Base-by-base conservation (phyloP, 2,888 invertebrate genomes). In the Adelognathus sp. region DNA sequence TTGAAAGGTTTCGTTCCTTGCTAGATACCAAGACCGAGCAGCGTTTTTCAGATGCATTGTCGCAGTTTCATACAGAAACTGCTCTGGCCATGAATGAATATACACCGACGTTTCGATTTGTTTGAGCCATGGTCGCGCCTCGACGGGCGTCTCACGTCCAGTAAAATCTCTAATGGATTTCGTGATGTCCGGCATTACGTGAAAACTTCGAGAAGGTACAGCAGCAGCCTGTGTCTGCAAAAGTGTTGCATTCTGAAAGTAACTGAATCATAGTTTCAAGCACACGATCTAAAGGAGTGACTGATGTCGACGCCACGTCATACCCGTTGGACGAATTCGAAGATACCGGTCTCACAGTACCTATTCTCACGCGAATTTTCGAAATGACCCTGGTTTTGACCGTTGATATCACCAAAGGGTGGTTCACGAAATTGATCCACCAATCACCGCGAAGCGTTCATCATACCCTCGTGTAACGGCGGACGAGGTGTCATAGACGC, bases 101-200 rank as follows among this genome's bases (percentile, higher is more conserved):
- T 3, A 61, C 18, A 73, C 66, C 16, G 74, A 46, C n/a, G 64
- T 27, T 44, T 74, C 80, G 7, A 80, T 29, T 14, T 80, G 67
- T 18, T 61, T 41, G 1, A 80, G 14, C 80, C 67, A 79, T 6
- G 54, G 33, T 41, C 36, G 61, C 0, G 66, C 69, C 16, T 80
- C 77, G 1, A 61, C 70, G 0, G 69, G 39, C 0, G 67, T 71
- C 7, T 56, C 64, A 21, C 75, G 70, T 2, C 64, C 72, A n/a
- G 67, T 33, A 39, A 79, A 79, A 6, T 61, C 41, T 1, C 29
- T 16, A 6, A 81, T 31, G 0, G 76, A 70, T 41, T 79, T 79
- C 3, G 73, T 60, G 11, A 81, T 39, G 50, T 76, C 79, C 2
- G 76, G 76, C 70, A 81, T 81, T 2, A 81, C 76, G 27, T 72